Percentiles rank a stretch among this genome's conserved stretches.
Evolutionary conservation across 2,113 vertebrate genomes (phyloP).

Genomic region (Glaucomys volans): DNA sequence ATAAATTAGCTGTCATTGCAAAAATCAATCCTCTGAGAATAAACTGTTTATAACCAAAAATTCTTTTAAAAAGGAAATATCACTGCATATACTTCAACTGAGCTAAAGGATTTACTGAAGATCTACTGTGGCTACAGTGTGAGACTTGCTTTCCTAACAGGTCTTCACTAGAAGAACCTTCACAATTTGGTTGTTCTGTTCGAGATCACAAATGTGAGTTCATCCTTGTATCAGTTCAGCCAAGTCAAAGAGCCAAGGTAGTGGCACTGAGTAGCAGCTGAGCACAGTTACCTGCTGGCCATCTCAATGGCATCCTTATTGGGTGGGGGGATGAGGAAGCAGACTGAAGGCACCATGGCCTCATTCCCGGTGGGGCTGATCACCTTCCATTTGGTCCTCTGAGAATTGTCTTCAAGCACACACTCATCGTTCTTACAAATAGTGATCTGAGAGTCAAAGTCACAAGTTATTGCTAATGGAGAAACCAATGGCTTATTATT

Average conservation of each 20-base stretch:
- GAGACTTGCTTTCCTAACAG: neutral
- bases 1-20: constrained; percentile 20
- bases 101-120: constrained; percentile 45
- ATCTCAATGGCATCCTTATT: constrained; percentile 96
- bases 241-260: neutral
- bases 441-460: constrained; percentile 91
- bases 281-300: constrained; percentile 92
- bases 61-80: constrained; percentile 51
- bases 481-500: constrained; percentile 51
- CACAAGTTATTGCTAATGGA: constrained; percentile 34
- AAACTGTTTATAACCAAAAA: constrained; percentile 40
- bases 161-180: neutral
- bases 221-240: neutral
- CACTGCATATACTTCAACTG: neutral
- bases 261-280: neutral
- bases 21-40: constrained; percentile 36
- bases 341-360: constrained; percentile 98
- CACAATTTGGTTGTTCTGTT: neutral
- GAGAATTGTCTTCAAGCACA: constrained; percentile 97
- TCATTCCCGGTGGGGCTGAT: constrained; percentile 98
- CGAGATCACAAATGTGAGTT: neutral
- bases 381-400: constrained; percentile 99
- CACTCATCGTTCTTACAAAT: constrained; percentile 96
- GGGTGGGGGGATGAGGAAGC: constrained; percentile 95
- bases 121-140: constrained; percentile 7